A percentile compares a stretch with the other conserved stretches of the same genome.
phyloP scores from a whole-genome alignment of 2,797 vertebrate genomes.

The Rachycentron canadum region DNA sequence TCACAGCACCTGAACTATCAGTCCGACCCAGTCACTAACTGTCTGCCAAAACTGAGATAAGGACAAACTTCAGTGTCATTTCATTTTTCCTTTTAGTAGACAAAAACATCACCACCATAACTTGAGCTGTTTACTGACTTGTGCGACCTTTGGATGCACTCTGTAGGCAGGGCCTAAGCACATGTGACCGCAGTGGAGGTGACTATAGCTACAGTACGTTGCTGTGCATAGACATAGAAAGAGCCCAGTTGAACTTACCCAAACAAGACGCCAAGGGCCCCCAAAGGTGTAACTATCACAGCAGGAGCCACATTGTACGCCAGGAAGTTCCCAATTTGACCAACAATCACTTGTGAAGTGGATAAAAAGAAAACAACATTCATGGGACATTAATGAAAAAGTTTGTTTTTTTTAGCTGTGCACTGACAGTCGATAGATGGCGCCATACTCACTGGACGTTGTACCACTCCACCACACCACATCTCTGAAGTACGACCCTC shows the following conservation, averaged over 20 bases:
- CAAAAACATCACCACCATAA: background rate
- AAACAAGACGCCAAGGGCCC: conserved; percentile 97
- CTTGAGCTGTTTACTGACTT: background rate
- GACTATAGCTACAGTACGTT: background rate
- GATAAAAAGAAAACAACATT: conserved; percentile 17
- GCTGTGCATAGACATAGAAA: background rate
- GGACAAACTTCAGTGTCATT: background rate
- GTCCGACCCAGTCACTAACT: background rate
- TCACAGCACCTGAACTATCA: background rate
- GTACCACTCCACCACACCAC: conserved; percentile 97
- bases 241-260: conserved; percentile 85
- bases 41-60: background rate
- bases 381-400: background rate
- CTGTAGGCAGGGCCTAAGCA: background rate
- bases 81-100: no score
- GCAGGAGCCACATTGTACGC: conserved; percentile 96
- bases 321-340: conserved; percentile 97
- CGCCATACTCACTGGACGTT: conserved; percentile 90
- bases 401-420: background rate
- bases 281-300: conserved; percentile 94
- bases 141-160: background rate
- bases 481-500: conserved; percentile 91
- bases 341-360: conserved; percentile 89
- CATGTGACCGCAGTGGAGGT: background rate
- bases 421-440: conserved; percentile 6